Percentiles rank a stretch among this genome's conserved stretches.
These are phyloP conservation scores for Gadus macrocephalus DNA, from an alignment of 2,113 vertebrate species.

Conservation along the genomic window DNA sequence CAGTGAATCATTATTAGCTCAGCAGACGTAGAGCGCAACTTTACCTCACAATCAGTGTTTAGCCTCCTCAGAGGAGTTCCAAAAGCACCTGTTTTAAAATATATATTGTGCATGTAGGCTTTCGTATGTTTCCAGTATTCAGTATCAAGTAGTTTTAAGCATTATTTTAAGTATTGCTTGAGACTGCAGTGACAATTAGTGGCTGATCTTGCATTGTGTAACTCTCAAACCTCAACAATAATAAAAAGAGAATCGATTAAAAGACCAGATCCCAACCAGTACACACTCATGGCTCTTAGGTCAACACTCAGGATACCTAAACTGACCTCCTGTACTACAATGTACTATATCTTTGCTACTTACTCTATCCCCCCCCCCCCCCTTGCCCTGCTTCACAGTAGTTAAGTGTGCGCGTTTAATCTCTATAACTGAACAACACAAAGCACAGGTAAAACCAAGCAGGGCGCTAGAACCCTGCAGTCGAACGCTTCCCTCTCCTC, in stretches of 20 bases:
- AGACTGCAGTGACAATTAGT: slow-evolving; percentile 15
- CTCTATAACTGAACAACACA: neutral
- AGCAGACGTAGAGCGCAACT: no score
- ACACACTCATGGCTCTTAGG: neutral
- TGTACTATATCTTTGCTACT: neutral
- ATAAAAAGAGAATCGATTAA: neutral
- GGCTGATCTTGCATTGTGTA: neutral
- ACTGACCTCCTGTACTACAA: slow-evolving; percentile 14
- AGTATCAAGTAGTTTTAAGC: slow-evolving; percentile 1
- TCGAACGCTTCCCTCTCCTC: no score
- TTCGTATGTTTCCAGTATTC: neutral
- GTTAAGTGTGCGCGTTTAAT: slow-evolving; percentile 18
- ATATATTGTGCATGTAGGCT: no score
- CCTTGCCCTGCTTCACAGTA: slow-evolving; percentile 10
- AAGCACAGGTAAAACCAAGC: no score
- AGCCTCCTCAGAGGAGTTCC: no score
- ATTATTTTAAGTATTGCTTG: neutral
- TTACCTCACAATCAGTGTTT: no score
- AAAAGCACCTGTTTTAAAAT: no score
- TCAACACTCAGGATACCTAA: slow-evolving; percentile 28
- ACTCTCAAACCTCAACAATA: neutral
- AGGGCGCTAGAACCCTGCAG: no score
- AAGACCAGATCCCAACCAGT: neutral
- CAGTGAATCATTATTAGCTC: no score
- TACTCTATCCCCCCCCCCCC: no score